These are phyloP conservation scores for Philaethria dido DNA, from an alignment of 2,888 invertebrate genomes.

Conservation along the genomic window DNA sequence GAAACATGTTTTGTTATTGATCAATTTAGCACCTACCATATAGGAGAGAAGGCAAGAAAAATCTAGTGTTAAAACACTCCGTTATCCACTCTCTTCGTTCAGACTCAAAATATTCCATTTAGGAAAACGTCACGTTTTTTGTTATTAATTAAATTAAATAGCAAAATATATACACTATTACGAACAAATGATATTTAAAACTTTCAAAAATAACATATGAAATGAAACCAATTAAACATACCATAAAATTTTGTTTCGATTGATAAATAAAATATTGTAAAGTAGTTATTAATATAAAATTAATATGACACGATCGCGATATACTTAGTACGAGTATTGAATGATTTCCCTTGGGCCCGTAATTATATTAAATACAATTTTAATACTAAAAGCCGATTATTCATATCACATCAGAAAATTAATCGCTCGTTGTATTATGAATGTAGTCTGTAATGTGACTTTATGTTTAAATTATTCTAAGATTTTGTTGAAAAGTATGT, in stretches of 20 bases:
- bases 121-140: too few species aligned
- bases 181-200: not conserved
- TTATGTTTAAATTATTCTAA: not conserved
- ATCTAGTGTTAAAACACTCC: too few species aligned
- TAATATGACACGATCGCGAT: conserved; percentile 53
- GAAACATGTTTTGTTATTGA: too few species aligned
- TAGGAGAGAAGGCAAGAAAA: too few species aligned
- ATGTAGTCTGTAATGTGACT: conserved; percentile 21
- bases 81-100: too few species aligned
- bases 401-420: conserved; percentile 42
- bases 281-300: conserved; percentile 47
- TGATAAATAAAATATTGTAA: conserved; percentile 35
- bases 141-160: too few species aligned
- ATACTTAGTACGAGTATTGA: conserved; percentile 49
- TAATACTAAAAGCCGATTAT: conserved; percentile 53
- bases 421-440: conserved; percentile 35
- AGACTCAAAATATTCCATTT: too few species aligned
- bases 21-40: too few species aligned
- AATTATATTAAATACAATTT: conserved; percentile 60
- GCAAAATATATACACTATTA: too few species aligned
- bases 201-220: not conserved
- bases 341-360: conserved; percentile 68
- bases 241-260: conserved; percentile 15
- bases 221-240: conserved; percentile 20
- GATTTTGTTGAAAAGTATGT: not conserved